These are phyloP conservation scores for Neodiprion fabricii DNA, from an alignment of 1,140 invertebrate genomes.

Conservation along the genomic window DNA sequence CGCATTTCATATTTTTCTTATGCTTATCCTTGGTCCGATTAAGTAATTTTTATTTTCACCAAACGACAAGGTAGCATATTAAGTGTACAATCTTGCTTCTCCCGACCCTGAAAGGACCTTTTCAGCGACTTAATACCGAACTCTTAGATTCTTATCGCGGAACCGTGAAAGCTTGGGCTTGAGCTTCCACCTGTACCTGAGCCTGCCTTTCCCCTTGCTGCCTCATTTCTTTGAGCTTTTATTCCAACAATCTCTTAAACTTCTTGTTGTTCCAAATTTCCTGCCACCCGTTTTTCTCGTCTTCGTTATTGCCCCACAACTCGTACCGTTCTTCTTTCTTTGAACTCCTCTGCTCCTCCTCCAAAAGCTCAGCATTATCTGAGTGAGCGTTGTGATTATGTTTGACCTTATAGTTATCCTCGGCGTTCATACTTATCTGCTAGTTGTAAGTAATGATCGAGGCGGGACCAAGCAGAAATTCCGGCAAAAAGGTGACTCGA, in stretches of 20 bases:
- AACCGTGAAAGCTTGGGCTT: not conserved
- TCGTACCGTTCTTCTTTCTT: constrained; percentile 17
- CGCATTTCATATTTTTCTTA: no score
- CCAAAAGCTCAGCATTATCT: not conserved
- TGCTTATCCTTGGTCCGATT: not conserved
- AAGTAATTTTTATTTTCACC: not conserved
- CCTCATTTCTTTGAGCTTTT: constrained; percentile 10
- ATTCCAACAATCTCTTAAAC: constrained; percentile 16
- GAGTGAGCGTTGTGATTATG: constrained; percentile 10
- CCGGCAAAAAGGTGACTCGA: not conserved
- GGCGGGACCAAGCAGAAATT: not conserved
- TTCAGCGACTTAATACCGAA: not conserved
- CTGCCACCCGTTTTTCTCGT: constrained; percentile 19
- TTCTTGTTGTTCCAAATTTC: constrained; percentile 29
- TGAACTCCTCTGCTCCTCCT: not conserved
- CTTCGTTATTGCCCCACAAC: constrained; percentile 20
- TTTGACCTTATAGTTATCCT: constrained; percentile 16
- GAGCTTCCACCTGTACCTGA: not conserved
- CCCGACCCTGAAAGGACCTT: not conserved
- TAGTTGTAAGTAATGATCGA: not conserved
- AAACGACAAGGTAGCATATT: not conserved
- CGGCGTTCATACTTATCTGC: not conserved
- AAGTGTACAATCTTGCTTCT: not conserved
- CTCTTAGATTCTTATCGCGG: not conserved
- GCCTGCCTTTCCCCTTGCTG: not conserved